phyloP scores from a whole-genome alignment of 2,113 vertebrate genomes.

The Xiphophorus hellerii region DNA sequence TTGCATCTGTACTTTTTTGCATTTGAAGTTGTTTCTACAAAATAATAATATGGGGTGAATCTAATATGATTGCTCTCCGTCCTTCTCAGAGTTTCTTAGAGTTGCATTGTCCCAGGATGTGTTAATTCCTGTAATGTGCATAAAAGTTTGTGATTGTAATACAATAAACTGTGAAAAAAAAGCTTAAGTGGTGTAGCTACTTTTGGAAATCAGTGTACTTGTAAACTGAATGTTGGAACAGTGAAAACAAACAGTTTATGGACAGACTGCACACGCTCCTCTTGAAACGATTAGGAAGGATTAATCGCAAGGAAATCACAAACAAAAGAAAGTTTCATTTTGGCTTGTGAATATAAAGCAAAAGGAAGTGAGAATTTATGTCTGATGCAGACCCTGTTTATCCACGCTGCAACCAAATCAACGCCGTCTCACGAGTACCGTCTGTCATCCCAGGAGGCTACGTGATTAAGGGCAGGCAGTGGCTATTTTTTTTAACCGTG shows the following conservation, averaged over 20 bases:
- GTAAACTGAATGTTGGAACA: neutral
- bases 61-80: neutral
- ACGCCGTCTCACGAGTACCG: constrained; percentile 29
- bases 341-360: constrained; percentile 16
- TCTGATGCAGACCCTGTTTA: constrained; percentile 25
- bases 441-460: constrained; percentile 37
- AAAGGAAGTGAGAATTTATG: constrained; percentile 25
- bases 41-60: neutral
- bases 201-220: neutral
- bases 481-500: constrained; percentile 38
- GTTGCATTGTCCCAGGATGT: neutral
- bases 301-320: neutral
- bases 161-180: neutral
- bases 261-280: neutral
- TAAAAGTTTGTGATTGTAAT: neutral
- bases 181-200: neutral
- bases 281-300: neutral
- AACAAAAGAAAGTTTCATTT: neutral
- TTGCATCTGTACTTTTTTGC: neutral
- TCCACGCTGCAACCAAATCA: constrained; percentile 42
- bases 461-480: constrained; percentile 64
- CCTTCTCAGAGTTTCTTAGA: neutral
- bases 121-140: neutral
- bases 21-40: neutral
- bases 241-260: neutral